Evolutionary conservation across 2,888 invertebrate genomes (phyloP).

Genomic region (Hoplodrina ambigua): DNA sequence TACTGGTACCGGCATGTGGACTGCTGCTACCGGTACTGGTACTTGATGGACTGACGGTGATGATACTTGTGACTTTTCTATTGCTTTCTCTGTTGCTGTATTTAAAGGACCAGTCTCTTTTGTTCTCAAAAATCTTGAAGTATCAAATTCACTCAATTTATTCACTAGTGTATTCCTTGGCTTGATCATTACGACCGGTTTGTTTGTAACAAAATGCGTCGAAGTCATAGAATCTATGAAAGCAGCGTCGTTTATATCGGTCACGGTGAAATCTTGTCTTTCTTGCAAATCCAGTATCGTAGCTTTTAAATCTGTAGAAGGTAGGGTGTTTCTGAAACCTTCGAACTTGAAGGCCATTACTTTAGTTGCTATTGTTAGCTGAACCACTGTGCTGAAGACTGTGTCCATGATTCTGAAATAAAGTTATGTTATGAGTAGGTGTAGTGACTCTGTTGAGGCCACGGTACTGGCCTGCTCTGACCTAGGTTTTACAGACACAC

Average conservation of each 20-base stretch:
- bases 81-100: conserved; percentile 4
- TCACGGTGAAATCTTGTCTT: conserved; percentile 29
- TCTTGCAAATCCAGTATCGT: conserved; percentile 38
- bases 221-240: background rate
- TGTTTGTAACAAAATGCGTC: background rate
- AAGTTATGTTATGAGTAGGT: background rate
- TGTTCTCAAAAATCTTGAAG: background rate
- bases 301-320: conserved; percentile 45
- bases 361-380: conserved; percentile 37
- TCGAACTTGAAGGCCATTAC: conserved; percentile 43
- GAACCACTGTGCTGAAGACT: conserved; percentile 19
- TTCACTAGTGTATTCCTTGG: background rate
- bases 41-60: background rate
- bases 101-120: background rate
- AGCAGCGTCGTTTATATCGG: background rate
- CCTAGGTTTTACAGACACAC: background rate
- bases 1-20: conserved; percentile 42
- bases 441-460: too few species aligned
- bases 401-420: conserved; percentile 40
- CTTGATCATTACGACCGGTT: background rate
- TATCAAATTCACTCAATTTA: background rate
- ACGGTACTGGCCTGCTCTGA: too few species aligned
- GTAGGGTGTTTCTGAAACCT: conserved; percentile 41
- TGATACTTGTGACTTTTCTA: background rate
- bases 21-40: conserved; percentile 6